A percentile compares a stretch with the other conserved stretches of the same genome.
These are phyloP conservation scores for Aethes cnicana DNA, from an alignment of 2,888 invertebrate genomes.

Conservation along the genomic window DNA sequence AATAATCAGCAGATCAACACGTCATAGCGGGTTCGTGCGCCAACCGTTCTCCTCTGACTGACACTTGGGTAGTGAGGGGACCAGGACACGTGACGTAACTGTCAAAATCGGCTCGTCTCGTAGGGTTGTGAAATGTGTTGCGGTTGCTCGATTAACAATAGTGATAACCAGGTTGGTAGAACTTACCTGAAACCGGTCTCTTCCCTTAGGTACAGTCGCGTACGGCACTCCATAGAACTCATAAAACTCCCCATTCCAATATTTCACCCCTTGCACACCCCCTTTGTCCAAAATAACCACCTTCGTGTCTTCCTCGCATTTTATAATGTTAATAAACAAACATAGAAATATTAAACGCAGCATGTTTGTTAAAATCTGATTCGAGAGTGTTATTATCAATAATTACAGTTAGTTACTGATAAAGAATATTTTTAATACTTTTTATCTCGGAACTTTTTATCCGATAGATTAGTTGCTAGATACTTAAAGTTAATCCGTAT, in stretches of 20 bases:
- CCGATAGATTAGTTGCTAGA: constrained; percentile 2
- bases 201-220: constrained; percentile 61
- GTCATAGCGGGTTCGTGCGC: too few species aligned
- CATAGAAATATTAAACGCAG: constrained; percentile 43
- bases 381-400: constrained; percentile 24
- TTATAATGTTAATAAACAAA: constrained; percentile 41
- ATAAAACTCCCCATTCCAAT: constrained; percentile 70
- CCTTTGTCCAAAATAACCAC: constrained; percentile 59
- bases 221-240: constrained; percentile 71
- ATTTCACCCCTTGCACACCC: constrained; percentile 57
- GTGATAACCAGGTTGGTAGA: background rate
- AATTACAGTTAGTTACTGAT: constrained; percentile 17
- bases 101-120: too few species aligned
- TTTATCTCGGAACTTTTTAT: constrained; percentile 12
- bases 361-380: constrained; percentile 44
- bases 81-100: too few species aligned
- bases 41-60: too few species aligned
- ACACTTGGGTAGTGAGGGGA: too few species aligned
- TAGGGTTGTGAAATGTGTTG: too few species aligned
- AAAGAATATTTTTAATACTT: constrained; percentile 4
- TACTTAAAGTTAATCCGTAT: constrained; percentile 11
- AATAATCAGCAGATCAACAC: too few species aligned
- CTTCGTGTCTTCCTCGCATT: constrained; percentile 43
- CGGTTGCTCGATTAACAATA: too few species aligned
- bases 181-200: constrained; percentile 64